phyloP scores from a whole-genome alignment of 2,888 invertebrate genomes.

The Eupithecia abbreviata region DNA sequence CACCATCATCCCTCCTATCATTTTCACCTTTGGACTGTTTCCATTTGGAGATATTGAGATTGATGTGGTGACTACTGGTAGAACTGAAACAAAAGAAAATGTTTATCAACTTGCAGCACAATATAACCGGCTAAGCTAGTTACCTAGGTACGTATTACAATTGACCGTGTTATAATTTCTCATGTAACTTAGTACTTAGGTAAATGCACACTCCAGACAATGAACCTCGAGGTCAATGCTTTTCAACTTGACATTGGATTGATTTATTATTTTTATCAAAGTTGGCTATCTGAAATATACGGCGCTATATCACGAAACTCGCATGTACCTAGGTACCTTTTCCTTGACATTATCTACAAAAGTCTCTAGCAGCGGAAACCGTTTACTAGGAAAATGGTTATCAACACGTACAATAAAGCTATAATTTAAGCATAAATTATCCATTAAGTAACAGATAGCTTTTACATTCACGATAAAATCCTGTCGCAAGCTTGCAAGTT shows the following conservation, averaged over 20 bases:
- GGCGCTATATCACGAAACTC: background rate
- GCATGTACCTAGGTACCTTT: background rate
- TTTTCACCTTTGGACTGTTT: conserved; percentile 78
- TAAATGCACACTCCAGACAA: conserved; percentile 50
- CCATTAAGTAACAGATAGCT: conserved; percentile 47
- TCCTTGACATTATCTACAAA: background rate
- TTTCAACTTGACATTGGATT: conserved; percentile 62
- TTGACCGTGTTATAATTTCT: conserved; percentile 49
- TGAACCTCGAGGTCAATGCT: conserved; percentile 53
- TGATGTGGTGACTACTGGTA: conserved; percentile 63
- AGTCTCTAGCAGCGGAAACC: background rate
- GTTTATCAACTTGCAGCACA: conserved; percentile 11
- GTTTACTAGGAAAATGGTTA: background rate
- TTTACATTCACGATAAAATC: conserved; percentile 60
- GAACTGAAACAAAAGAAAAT: conserved; percentile 70
- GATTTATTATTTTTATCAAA: conserved; percentile 37
- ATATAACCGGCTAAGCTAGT: background rate
- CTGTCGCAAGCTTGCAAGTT: conserved; percentile 42
- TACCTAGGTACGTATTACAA: conserved; percentile 2
- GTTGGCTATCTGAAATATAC: conserved; percentile 3
- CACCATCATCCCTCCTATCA: conserved; percentile 70
- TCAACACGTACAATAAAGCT: background rate
- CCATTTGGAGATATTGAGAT: conserved; percentile 81
- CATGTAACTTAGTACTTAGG: conserved; percentile 34
- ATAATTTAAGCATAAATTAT: conserved; percentile 42